Conservation (phyloP, 2,113 vertebrate species). For the Nothoprocta pentlandii region DNA sequence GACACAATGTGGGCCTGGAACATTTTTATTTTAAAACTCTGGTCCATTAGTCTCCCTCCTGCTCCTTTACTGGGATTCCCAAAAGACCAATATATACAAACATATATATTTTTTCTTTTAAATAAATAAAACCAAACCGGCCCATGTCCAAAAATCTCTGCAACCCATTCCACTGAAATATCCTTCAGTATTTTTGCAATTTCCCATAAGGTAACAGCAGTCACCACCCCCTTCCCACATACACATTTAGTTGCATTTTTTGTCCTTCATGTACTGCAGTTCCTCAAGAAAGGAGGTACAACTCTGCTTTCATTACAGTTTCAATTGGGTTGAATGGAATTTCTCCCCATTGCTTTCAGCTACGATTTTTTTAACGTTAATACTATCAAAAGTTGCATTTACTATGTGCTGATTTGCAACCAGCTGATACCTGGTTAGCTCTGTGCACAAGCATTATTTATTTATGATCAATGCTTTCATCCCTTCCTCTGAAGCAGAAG, state of each 20-base stretch:
- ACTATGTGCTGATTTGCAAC: neutral
- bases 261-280: fast-evolving
- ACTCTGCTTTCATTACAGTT: fast-evolving
- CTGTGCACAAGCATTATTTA: fast-evolving
- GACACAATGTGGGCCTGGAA: neutral
- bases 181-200: neutral
- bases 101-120: neutral
- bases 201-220: fast-evolving
- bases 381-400: neutral
- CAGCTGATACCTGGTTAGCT: neutral
- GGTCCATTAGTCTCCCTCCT: neutral
- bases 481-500: neutral
- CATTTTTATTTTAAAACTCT: neutral
- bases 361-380: neutral
- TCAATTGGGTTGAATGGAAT: neutral
- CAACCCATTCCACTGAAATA: fast-evolving
- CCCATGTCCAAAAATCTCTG: fast-evolving
- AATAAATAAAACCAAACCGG: neutral
- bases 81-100: neutral
- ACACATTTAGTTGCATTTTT: neutral
- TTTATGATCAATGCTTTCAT: neutral
- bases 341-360: neutral
- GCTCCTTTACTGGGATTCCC: neutral
- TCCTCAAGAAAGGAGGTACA: neutral
- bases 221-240: neutral